These are phyloP conservation scores for Andrena cerasifolii DNA, from an alignment of 1,140 invertebrate genomes.

Conservation along the genomic window DNA sequence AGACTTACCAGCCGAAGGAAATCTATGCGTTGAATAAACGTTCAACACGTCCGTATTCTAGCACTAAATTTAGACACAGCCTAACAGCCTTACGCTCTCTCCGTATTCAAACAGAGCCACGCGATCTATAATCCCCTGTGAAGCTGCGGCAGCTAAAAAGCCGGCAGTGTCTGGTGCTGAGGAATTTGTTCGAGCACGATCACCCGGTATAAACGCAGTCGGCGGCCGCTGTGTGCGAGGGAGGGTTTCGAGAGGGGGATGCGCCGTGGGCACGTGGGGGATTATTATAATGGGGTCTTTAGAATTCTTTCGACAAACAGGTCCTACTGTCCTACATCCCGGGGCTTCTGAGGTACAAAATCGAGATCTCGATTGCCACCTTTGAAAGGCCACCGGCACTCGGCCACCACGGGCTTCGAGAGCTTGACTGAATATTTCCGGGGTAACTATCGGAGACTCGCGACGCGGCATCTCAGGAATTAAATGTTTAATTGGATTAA, in stretches of 20 bases:
- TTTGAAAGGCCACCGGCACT: constrained; percentile 25
- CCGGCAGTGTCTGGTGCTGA: not conserved
- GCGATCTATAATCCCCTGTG: constrained; percentile 16
- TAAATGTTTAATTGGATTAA: constrained; percentile 2
- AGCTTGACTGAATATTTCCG: constrained; percentile 1
- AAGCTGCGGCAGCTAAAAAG: not conserved
- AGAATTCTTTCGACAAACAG: constrained; percentile 68
- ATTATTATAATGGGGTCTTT: constrained; percentile 69
- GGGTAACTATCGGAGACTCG: constrained; percentile 5
- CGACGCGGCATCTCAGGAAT: constrained; percentile 5
- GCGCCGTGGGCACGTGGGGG: constrained; percentile 56
- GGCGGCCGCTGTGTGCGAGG: constrained; percentile 19
- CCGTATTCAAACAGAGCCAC: not conserved
- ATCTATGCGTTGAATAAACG: constrained; percentile 20
- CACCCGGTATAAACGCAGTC: constrained; percentile 38
- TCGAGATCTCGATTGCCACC: constrained; percentile 41
- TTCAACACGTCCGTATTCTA: too few relatives aligned
- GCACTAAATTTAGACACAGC: constrained; percentile 1
- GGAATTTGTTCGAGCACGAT: constrained; percentile 19
- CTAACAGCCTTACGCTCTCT: not conserved
- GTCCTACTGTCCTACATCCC: constrained; percentile 69
- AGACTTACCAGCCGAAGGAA: not conserved
- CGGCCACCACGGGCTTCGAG: not conserved
- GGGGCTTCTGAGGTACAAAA: constrained; percentile 14
- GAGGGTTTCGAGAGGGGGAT: constrained; percentile 2